Evolutionary conservation across 2,888 invertebrate genomes (phyloP).

Genomic region (Aporophyla lueneburgensis): DNA sequence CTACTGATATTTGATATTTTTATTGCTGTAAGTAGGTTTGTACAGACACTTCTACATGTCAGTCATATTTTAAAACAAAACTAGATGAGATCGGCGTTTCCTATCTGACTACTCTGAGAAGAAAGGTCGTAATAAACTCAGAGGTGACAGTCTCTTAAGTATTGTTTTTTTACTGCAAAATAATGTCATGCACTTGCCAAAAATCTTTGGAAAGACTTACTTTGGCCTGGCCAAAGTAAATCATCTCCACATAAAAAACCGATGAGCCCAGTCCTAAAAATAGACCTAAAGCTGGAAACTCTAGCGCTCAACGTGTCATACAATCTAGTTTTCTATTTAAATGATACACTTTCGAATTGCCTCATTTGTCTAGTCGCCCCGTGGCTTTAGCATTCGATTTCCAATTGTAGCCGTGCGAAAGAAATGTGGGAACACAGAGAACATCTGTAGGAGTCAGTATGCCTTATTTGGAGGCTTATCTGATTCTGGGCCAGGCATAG

Average conservation of each 20-base stretch:
- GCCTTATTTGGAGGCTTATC: slow-evolving; percentile 56
- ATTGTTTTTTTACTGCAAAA: neutral
- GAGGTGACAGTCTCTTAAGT: too few relatives aligned
- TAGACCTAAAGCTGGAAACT: slow-evolving; percentile 46
- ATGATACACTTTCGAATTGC: slow-evolving; percentile 76
- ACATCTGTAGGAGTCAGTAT: slow-evolving; percentile 62
- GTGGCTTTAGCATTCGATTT: slow-evolving; percentile 67
- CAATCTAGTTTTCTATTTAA: slow-evolving; percentile 78
- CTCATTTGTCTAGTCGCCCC: slow-evolving; percentile 73
- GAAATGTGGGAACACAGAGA: slow-evolving; percentile 62
- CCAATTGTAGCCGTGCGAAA: slow-evolving; percentile 67
- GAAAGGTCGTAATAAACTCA: too few relatives aligned
- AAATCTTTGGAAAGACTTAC: neutral
- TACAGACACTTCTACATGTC: too few relatives aligned
- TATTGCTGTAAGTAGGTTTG: neutral
- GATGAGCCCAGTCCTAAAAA: slow-evolving; percentile 43
- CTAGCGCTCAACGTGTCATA: slow-evolving; percentile 68
- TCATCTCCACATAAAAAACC: neutral
- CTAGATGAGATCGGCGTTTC: too few relatives aligned
- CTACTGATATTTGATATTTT: too few relatives aligned
- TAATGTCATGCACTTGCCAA: neutral
- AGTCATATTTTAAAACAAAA: too few relatives aligned
- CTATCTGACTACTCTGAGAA: too few relatives aligned
- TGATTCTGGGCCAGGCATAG: slow-evolving; percentile 50
- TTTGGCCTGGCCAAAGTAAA: neutral